Evolutionary conservation across 2,113 vertebrate species (phyloP).

Genomic region (Paracanthobrama guichenoti): DNA sequence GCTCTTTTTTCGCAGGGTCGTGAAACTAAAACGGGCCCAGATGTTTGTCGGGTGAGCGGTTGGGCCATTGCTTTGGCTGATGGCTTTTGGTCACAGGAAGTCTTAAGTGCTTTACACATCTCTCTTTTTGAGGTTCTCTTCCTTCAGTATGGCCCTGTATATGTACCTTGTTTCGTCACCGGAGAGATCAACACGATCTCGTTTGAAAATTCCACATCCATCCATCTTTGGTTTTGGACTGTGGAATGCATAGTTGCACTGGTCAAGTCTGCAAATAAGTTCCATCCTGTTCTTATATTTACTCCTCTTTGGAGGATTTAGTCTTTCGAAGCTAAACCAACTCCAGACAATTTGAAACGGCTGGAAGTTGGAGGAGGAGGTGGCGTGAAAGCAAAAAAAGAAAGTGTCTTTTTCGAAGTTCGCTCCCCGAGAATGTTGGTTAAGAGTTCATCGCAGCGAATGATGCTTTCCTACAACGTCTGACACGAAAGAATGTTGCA

Average conservation of each 20-base stretch:
- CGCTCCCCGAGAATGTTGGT: slow-evolving; percentile 64
- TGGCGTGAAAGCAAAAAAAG: slow-evolving; percentile 38
- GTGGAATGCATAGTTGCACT: slow-evolving; percentile 93
- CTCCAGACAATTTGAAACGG: slow-evolving; percentile 61
- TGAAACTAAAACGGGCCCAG: slow-evolving; percentile 28
- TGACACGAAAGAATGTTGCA: slow-evolving; percentile 72
- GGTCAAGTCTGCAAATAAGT: slow-evolving; percentile 69
- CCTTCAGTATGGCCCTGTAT: slow-evolving; percentile 32
- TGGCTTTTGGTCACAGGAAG: slow-evolving; percentile 50
- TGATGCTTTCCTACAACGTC: slow-evolving; percentile 69
- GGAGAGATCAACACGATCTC: slow-evolving; percentile 61
- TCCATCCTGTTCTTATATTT: slow-evolving; percentile 64
- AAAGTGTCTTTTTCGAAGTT: slow-evolving; percentile 60
- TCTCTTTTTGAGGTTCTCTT: slow-evolving; percentile 10
- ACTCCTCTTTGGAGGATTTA: slow-evolving; percentile 60
- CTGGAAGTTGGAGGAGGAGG: slow-evolving; percentile 46
- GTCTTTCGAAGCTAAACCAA: slow-evolving; percentile 65
- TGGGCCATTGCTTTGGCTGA: slow-evolving; percentile 34
- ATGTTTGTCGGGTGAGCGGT: not conserved
- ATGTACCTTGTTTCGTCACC: slow-evolving; percentile 55
- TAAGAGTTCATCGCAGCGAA: slow-evolving; percentile 66
- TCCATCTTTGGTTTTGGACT: slow-evolving; percentile 91
- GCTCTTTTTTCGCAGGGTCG: not conserved
- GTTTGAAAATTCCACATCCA: slow-evolving; percentile 72
- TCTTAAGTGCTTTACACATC: slow-evolving; percentile 42